Evolutionary conservation across 2,888 invertebrate genomes (phyloP).

Genomic region (Ormyrus labotus): DNA sequence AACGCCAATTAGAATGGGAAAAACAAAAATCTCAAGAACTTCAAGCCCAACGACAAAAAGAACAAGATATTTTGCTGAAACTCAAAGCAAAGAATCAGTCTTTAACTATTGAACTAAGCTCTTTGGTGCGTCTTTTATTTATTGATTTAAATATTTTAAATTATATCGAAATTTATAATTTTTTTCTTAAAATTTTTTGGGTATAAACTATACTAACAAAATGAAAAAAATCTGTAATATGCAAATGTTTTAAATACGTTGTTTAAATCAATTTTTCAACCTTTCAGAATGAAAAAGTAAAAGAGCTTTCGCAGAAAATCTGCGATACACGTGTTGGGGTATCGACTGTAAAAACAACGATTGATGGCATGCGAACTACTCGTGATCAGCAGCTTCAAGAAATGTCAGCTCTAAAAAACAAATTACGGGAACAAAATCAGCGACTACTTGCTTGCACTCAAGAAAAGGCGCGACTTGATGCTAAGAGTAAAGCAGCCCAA

Average conservation of each 20-base stretch:
- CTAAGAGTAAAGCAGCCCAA: slow-evolving; percentile 80
- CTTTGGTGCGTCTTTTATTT: slow-evolving; percentile 70
- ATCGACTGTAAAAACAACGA: slow-evolving; percentile 94
- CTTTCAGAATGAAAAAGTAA: slow-evolving; percentile 82
- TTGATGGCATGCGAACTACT: slow-evolving; percentile 96
- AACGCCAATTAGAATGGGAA: slow-evolving; percentile 97
- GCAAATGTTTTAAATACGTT: too few relatives aligned
- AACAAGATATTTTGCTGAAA: slow-evolving; percentile 89
- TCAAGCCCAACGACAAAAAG: slow-evolving; percentile 89
- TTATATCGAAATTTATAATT: neutral
- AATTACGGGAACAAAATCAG: slow-evolving; percentile 90
- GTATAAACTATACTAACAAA: slow-evolving; percentile 14
- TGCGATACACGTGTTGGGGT: slow-evolving; percentile 91
- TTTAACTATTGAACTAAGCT: slow-evolving; percentile 84
- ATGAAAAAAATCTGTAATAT: neutral
- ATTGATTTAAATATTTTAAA: slow-evolving; percentile 7
- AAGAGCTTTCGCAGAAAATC: slow-evolving; percentile 88
- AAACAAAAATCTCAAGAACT: slow-evolving; percentile 91
- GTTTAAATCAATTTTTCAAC: slow-evolving; percentile 25
- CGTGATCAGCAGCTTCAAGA: slow-evolving; percentile 93
- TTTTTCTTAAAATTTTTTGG: neutral
- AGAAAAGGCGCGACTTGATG: slow-evolving; percentile 88
- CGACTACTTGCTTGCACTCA: slow-evolving; percentile 87
- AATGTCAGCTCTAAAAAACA: slow-evolving; percentile 88
- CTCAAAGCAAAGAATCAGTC: slow-evolving; percentile 92